A percentile compares a stretch with the other conserved stretches of the same genome.
Conservation (phyloP, 2,797 vertebrate genomes). For the Pangasius mekongensis region DNA sequence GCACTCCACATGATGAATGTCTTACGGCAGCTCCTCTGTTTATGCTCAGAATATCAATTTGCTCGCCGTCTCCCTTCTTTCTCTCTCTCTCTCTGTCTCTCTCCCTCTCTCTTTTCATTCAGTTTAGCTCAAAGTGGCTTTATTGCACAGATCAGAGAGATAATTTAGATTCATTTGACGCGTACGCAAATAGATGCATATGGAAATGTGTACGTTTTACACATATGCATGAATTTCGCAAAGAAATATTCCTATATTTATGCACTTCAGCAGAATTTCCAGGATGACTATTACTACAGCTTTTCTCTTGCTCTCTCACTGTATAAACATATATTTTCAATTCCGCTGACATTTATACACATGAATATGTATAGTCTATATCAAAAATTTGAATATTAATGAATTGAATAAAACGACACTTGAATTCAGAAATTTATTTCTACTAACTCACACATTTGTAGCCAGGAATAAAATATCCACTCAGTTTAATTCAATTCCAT, state of each 20-base stretch:
- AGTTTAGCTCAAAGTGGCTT: slow-evolving; percentile 11
- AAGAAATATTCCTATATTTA: not conserved
- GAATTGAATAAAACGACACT: not conserved
- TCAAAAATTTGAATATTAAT: not conserved
- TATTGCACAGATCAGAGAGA: not conserved
- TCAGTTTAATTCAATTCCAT: not conserved
- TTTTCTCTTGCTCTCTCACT: not conserved
- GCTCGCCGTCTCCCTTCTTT: slow-evolving; percentile 22
- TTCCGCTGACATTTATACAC: not conserved
- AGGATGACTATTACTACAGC: not conserved
- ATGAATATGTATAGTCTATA: no score
- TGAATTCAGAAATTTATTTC: not conserved
- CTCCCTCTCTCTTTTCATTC: slow-evolving; percentile 26
- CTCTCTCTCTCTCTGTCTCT: not conserved
- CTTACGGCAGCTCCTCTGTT: slow-evolving; percentile 56
- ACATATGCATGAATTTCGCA: not conserved
- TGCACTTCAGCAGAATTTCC: not conserved
- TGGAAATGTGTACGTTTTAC: not conserved
- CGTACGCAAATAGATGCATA: not conserved
- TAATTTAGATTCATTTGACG: slow-evolving; percentile 14
- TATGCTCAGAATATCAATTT: slow-evolving; percentile 64
- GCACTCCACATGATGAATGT: slow-evolving; percentile 61
- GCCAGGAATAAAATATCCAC: not conserved
- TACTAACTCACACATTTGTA: not conserved
- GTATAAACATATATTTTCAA: not conserved